phyloP scores from a whole-genome alignment of 1,140 invertebrate genomes.

The Spodoptera litura region DNA sequence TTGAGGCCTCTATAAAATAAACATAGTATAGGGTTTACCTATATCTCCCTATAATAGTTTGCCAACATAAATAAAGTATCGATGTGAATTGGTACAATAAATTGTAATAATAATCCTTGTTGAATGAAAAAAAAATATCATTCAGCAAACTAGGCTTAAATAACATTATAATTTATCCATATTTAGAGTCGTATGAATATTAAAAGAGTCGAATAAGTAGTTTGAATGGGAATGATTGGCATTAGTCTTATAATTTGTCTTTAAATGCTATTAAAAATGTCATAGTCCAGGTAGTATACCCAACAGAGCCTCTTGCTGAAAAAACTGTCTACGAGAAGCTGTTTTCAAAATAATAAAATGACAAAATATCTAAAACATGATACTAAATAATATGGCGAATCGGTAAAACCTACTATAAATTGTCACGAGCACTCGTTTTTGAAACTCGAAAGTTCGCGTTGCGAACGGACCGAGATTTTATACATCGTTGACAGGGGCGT shows the following conservation, averaged over 20 bases:
- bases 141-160: too few species aligned
- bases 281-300: too few species aligned
- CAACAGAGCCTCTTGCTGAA: too few species aligned
- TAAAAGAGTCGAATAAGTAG: background rate
- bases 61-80: constrained; percentile 17
- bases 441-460: constrained; percentile 41
- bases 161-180: too few species aligned
- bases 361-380: background rate
- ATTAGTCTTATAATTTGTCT: too few species aligned
- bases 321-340: too few species aligned
- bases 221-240: too few species aligned
- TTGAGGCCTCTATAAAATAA: constrained; percentile 48
- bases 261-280: too few species aligned
- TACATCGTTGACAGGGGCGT: constrained; percentile 40
- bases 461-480: constrained; percentile 37
- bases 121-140: background rate
- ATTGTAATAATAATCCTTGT: background rate
- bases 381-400: background rate
- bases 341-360: too few species aligned
- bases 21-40: constrained; percentile 26
- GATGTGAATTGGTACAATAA: background rate
- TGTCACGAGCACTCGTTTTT: constrained; percentile 35
- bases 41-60: constrained; percentile 24
- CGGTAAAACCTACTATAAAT: constrained; percentile 32
- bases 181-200: background rate